A percentile compares a stretch with the other conserved stretches of the same genome.
phyloP scores from a whole-genome alignment of 2,113 vertebrate species.

The Myotis brandtii region DNA sequence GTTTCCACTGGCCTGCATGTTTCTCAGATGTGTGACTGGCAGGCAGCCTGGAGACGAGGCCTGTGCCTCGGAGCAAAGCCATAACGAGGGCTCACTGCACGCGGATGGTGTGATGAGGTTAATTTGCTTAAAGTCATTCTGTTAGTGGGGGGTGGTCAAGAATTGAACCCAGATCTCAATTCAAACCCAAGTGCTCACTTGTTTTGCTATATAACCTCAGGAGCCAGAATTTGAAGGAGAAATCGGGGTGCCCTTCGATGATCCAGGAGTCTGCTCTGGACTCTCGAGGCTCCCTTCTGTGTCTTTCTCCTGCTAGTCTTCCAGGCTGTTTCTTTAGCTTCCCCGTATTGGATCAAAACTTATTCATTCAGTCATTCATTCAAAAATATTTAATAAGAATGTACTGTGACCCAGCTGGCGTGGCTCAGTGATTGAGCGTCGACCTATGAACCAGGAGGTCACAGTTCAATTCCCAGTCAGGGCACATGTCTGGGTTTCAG shows the following conservation, averaged over 20 bases:
- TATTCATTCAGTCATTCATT: not conserved
- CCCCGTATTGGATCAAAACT: not conserved
- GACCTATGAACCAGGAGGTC: too few relatives aligned
- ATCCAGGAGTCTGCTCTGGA: not conserved
- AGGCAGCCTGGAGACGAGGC: constrained; percentile 29
- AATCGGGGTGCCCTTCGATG: not conserved
- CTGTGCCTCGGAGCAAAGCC: not conserved
- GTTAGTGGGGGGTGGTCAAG: not conserved
- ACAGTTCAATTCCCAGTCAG: too few relatives aligned
- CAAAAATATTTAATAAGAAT: not conserved
- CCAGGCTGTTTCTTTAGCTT: not conserved
- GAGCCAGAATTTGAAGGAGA: not conserved
- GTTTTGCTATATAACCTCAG: not conserved
- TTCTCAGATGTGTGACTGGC: constrained; percentile 60
- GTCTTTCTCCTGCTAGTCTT: not conserved
- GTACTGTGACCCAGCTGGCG: not conserved
- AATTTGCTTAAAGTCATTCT: not conserved
- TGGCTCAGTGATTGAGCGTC: too few relatives aligned
- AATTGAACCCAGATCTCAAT: not conserved
- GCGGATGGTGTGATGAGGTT: too few relatives aligned
- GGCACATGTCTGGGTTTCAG: too few relatives aligned
- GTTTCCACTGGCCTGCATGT: constrained; percentile 48
- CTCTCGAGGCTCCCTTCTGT: not conserved
- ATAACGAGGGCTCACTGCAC: not conserved
- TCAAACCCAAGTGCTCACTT: not conserved